A percentile compares a stretch with the other conserved stretches of the same genome.
Conservation (phyloP, 2,113 vertebrate genomes). For the Sardina pilchardus region DNA sequence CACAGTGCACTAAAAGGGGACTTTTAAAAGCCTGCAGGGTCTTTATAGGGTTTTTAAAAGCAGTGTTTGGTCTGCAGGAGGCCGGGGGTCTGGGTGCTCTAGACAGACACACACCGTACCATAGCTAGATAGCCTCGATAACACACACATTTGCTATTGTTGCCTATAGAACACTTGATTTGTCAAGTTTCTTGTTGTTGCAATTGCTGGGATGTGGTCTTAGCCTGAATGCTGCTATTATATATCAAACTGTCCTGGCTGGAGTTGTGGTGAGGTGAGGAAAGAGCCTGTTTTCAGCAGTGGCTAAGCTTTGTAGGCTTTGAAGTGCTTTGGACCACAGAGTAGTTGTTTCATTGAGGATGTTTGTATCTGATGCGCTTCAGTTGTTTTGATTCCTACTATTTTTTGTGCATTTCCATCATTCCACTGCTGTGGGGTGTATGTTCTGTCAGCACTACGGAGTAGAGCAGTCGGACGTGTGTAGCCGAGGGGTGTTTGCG, state of each 20-base stretch:
- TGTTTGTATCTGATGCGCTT: too few species aligned
- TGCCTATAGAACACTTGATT: too few species aligned
- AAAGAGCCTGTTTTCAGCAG: not conserved
- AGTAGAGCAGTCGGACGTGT: not conserved
- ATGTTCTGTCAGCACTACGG: not conserved
- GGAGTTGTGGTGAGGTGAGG: not conserved
- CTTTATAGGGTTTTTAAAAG: not conserved
- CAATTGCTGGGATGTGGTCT: too few species aligned
- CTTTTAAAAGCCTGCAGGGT: not conserved
- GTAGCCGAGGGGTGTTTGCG: not conserved
- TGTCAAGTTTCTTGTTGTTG: too few species aligned
- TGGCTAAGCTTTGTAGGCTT: not conserved
- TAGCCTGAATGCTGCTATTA: too few species aligned
- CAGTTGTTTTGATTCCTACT: too few species aligned
- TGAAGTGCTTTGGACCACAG: constrained; percentile 13
- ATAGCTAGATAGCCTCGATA: too few species aligned
- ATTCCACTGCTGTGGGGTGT: not conserved
- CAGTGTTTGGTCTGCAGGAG: not conserved
- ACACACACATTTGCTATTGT: too few species aligned
- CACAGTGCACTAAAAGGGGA: not conserved
- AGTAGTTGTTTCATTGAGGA: too few species aligned
- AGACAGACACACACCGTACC: too few species aligned
- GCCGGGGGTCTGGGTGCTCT: too few species aligned
- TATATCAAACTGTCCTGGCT: not conserved
- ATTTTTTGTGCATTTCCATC: not conserved